A percentile compares a stretch with the other conserved stretches of the same genome.
phyloP scores from a whole-genome alignment of 2,888 invertebrate species.

The Flexamia atlantica region DNA sequence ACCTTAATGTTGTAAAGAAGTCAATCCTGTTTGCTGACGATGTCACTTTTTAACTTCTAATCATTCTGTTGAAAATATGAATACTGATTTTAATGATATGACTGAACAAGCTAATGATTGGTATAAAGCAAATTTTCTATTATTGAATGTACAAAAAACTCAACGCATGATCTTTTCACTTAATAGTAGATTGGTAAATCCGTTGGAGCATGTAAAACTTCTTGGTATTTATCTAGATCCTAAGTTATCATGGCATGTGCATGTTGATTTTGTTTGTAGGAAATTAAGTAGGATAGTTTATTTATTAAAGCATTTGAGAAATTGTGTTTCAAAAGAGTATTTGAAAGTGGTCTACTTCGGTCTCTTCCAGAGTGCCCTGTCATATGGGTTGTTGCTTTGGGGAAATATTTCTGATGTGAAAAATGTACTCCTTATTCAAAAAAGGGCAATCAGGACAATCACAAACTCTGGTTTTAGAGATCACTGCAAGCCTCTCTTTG shows the following conservation, averaged over 20 bases:
- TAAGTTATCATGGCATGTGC: constrained; percentile 11
- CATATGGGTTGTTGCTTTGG: constrained; percentile 24
- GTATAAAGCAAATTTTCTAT: constrained; percentile 15
- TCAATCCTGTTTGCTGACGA: not conserved
- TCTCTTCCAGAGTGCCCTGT: not conserved
- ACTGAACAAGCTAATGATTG: not conserved
- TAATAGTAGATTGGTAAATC: not conserved
- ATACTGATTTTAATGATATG: not conserved
- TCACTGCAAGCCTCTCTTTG: not conserved
- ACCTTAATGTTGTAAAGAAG: not conserved
- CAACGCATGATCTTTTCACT: constrained; percentile 17
- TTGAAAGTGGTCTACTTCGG: constrained; percentile 22
- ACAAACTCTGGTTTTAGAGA: not conserved
- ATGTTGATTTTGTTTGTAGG: constrained; percentile 3
- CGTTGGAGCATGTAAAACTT: not conserved
- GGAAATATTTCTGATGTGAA: not conserved
- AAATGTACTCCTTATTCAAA: not conserved
- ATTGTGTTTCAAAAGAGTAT: not conserved
- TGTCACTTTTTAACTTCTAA: not conserved
- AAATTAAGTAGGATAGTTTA: not conserved
- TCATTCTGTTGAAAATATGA: not conserved
- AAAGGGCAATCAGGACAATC: not conserved
- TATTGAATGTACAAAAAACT: constrained; percentile 13
- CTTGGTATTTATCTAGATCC: constrained; percentile 12
- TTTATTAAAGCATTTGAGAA: not conserved